Percentiles rank a stretch among this genome's conserved stretches.
Evolutionary conservation across 2,113 vertebrate species (phyloP).

Genomic region (Notothenia rossii): DNA sequence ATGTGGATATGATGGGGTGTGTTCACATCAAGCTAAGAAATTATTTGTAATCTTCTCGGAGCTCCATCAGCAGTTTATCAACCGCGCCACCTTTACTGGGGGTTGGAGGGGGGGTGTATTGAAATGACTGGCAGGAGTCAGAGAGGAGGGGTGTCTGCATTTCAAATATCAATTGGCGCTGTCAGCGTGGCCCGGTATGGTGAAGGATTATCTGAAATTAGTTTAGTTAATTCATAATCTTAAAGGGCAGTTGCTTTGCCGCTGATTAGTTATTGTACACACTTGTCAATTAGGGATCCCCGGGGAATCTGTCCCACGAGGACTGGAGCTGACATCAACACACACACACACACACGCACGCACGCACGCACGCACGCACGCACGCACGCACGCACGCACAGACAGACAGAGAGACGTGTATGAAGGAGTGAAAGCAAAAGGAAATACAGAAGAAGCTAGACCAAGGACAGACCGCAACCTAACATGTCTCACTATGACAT

Average conservation of each 20-base stretch:
- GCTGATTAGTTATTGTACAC: conserved; percentile 85
- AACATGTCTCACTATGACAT: neutral
- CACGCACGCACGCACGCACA: neutral
- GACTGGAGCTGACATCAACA: conserved; percentile 45
- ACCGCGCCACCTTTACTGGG: conserved; percentile 53
- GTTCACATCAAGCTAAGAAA: conserved; percentile 39
- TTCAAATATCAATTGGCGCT: conserved; percentile 76
- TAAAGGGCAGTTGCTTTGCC: conserved; percentile 81
- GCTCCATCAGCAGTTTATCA: conserved; percentile 78
- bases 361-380: neutral
- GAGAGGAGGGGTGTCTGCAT: conserved; percentile 60
- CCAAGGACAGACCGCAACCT: neutral
- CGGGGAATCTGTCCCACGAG: conserved; percentile 57
- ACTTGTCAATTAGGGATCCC: conserved; percentile 83
- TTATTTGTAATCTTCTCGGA: conserved; percentile 72
- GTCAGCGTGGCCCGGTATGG: conserved; percentile 60
- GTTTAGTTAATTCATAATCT: conserved; percentile 83
- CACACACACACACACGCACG: conserved; percentile 9
- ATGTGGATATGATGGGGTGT: conserved; percentile 3
- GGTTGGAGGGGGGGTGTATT: neutral
- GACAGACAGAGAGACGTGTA: neutral
- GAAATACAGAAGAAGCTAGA: neutral
- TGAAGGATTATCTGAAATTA: conserved; percentile 85
- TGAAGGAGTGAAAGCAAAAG: neutral
- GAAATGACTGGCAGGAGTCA: conserved; percentile 69